A percentile compares a stretch with the other conserved stretches of the same genome.
These are phyloP conservation scores for Theocolax elegans DNA, from an alignment of 1,140 invertebrate species.

Conservation along the genomic window DNA sequence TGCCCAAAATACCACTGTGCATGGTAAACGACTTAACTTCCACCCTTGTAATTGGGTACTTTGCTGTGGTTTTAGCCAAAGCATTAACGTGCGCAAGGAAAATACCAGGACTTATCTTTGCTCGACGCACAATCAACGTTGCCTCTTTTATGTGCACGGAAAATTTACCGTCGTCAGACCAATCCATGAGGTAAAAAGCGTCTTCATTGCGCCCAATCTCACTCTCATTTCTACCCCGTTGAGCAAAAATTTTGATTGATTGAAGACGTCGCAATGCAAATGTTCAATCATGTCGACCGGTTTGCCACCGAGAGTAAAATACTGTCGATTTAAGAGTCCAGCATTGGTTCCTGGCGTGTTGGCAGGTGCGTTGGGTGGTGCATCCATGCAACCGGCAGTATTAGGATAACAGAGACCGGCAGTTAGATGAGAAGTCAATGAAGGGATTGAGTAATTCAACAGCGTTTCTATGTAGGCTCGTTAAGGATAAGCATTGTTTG, in stretches of 20 bases:
- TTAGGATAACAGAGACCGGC: slow-evolving; percentile 48
- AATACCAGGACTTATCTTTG: slow-evolving; percentile 34
- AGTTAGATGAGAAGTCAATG: slow-evolving; percentile 60
- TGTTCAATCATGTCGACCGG: slow-evolving; percentile 48
- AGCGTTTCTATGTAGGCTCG: slow-evolving; percentile 63
- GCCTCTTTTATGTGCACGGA: slow-evolving; percentile 50
- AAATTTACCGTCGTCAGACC: slow-evolving; percentile 6
- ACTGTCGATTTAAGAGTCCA: slow-evolving; percentile 12
- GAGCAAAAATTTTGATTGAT: slow-evolving; percentile 59
- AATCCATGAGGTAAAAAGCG: slow-evolving; percentile 55
- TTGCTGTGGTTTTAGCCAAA: slow-evolving; percentile 25
- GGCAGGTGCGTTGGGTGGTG: slow-evolving; percentile 32
- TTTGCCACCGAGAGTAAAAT: neutral
- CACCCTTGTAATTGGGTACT: slow-evolving; percentile 59
- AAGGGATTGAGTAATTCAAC: slow-evolving; percentile 55
- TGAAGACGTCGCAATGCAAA: slow-evolving; percentile 51
- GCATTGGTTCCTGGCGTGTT: slow-evolving; percentile 8
- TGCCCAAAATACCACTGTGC: slow-evolving; percentile 50
- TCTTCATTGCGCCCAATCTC: slow-evolving; percentile 53
- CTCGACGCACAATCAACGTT: slow-evolving; percentile 53
- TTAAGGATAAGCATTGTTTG: slow-evolving; percentile 63
- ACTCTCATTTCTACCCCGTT: slow-evolving; percentile 60
- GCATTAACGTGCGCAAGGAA: slow-evolving; percentile 36
- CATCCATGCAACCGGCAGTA: slow-evolving; percentile 39
- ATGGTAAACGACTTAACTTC: slow-evolving; percentile 59